These are phyloP conservation scores for Hoplostethus mediterraneus DNA, from an alignment of 2,797 vertebrate species.

Conservation along the genomic window DNA sequence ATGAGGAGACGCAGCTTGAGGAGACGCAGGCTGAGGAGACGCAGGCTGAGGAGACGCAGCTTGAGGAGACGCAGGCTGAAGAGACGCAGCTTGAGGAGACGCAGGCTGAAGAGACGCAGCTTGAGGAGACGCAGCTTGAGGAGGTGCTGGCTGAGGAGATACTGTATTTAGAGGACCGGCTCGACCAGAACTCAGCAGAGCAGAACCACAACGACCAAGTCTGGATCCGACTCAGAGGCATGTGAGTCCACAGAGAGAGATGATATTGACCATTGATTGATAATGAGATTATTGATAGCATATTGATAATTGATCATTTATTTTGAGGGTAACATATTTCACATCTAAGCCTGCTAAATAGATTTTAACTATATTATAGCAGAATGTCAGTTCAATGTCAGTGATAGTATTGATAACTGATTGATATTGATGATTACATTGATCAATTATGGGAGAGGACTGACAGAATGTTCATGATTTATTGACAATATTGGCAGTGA, in stretches of 20 bases:
- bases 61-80: background rate
- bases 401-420: too few relatives aligned
- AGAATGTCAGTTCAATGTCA: too few relatives aligned
- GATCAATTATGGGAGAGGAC: too few relatives aligned
- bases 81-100: background rate
- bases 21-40: background rate
- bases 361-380: too few relatives aligned
- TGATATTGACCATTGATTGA: slow-evolving; percentile 28
- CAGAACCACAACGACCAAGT: slow-evolving; percentile 74
- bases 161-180: slow-evolving; percentile 61
- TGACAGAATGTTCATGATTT: too few relatives aligned
- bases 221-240: slow-evolving; percentile 74
- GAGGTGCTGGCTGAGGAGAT: slow-evolving; percentile 15
- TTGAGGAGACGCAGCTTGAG: slow-evolving; percentile 20
- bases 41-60: background rate
- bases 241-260: slow-evolving; percentile 69
- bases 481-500: too few relatives aligned
- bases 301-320: slow-evolving; percentile 1
- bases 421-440: too few relatives aligned
- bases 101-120: slow-evolving; percentile 11
- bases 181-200: slow-evolving; percentile 37
- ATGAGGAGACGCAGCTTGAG: slow-evolving; percentile 31
- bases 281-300: background rate
- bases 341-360: too few relatives aligned
- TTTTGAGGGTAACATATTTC: too few relatives aligned